Conservation (phyloP, 2,888 invertebrate genomes). For the Blomia tropicalis region DNA sequence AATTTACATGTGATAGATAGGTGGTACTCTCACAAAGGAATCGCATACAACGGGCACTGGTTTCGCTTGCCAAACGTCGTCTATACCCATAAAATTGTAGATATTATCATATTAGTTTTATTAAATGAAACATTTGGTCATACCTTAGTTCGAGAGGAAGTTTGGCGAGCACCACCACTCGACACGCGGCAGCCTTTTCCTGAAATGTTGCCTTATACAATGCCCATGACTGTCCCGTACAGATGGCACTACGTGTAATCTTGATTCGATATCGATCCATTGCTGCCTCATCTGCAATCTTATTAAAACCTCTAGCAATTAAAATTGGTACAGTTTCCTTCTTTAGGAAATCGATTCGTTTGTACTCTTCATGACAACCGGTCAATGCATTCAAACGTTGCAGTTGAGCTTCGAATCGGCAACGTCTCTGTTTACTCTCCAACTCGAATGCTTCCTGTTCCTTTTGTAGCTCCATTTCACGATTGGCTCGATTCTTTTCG, state of each 20-base stretch:
- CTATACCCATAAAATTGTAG: no score
- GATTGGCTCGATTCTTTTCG: neutral
- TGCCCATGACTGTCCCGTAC: neutral
- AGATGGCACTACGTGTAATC: neutral
- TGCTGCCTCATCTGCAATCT: neutral
- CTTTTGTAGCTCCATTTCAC: neutral
- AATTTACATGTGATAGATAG: no score
- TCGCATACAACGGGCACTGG: neutral
- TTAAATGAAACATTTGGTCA: no score
- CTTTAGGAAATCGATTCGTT: neutral
- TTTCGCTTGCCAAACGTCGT: no score
- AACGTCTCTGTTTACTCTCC: neutral
- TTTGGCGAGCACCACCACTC: neutral
- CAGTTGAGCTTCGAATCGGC: conserved; percentile 1
- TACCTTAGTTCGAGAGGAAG: neutral
- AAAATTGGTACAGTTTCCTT: neutral
- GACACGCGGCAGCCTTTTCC: neutral
- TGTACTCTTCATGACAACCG: neutral
- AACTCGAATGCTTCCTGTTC: neutral
- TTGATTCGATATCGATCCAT: conserved; percentile 7
- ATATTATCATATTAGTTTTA: no score
- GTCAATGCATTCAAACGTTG: neutral
- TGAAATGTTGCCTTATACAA: neutral
- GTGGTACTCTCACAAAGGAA: neutral
- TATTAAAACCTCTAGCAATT: neutral